These are phyloP conservation scores for Pseudopodoces humilis DNA, from an alignment of 2,113 vertebrate genomes.

Conservation along the genomic window DNA sequence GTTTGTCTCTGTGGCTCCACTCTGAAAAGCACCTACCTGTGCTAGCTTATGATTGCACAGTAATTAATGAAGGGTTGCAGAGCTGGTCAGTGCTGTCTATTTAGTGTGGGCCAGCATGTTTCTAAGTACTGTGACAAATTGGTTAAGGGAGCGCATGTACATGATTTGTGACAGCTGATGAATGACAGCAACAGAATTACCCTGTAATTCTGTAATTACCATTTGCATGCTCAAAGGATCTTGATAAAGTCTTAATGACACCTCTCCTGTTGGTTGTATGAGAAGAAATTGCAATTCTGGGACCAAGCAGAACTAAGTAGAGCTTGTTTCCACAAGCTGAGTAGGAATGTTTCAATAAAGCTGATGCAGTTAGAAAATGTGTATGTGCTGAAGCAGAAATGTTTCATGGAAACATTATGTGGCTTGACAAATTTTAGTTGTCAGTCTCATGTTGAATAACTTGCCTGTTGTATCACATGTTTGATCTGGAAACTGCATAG, in stretches of 20 bases:
- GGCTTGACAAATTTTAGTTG: background rate
- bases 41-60: background rate
- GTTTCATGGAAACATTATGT: background rate
- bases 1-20: background rate
- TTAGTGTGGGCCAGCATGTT: background rate
- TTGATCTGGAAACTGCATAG: background rate
- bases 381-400: background rate
- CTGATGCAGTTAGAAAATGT: background rate
- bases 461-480: background rate
- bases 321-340: background rate
- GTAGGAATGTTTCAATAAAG: background rate
- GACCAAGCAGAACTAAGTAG: background rate
- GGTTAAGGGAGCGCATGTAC: background rate
- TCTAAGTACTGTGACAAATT: background rate
- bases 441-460: background rate
- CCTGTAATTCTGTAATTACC: background rate
- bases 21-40: background rate
- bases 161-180: background rate
- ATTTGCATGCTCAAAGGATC: background rate
- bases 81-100: background rate
- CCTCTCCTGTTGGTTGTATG: background rate
- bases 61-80: background rate
- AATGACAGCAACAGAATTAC: background rate
- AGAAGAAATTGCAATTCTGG: background rate
- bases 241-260: background rate